Base-by-base conservation (phyloP, 2,888 invertebrate species). In the Lutraria lutraria region DNA sequence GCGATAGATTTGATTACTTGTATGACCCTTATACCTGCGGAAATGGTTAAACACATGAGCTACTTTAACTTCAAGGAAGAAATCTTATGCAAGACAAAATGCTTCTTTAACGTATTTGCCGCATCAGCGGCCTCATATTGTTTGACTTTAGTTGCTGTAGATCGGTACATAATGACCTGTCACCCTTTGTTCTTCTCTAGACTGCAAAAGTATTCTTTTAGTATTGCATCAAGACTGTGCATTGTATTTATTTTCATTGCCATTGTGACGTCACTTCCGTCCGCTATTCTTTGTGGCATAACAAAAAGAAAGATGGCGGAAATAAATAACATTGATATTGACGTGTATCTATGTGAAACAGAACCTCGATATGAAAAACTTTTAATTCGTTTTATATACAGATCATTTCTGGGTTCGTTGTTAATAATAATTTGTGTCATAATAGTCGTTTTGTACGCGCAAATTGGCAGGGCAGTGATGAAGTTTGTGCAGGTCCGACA, bases 91-190 rank as follows among this genome's bases (percentile, higher is more conserved):
- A 91, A 90, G 80, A 88, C 82, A 12, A 91, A 90, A 76, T 91
- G 90, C 31, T 91, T 91, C 87, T 87, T 90, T 31, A 91, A 91
- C 31, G 90, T 92, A 0, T 92, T 92, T 60, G 90, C 89, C 2
- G 90, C 92, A 19, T 89, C 92, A 0, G 56, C 90, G 10, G 90
- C 90, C 13, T 90, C 88, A 15, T 88, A 86, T 80, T 92, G 92
- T 81, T 53, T 92, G 25, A 25, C 89, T 0, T 53, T 92, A 3
- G 89, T 92, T 8, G 92, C 92, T 13, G 54, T 89, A 3, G 92
- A 92, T 86, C 80, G 92, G 25, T 92, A 90, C 60, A 88, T 92
- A 0, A 84, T 90, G 54, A 89, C 90, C 2, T 90, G 90, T 52
- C 91, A 90, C 19, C 91, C 91, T 10, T 56, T 91, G 19, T 68